Conservation (phyloP, 1,140 invertebrate genomes). For the Lepidurus couesii region DNA sequence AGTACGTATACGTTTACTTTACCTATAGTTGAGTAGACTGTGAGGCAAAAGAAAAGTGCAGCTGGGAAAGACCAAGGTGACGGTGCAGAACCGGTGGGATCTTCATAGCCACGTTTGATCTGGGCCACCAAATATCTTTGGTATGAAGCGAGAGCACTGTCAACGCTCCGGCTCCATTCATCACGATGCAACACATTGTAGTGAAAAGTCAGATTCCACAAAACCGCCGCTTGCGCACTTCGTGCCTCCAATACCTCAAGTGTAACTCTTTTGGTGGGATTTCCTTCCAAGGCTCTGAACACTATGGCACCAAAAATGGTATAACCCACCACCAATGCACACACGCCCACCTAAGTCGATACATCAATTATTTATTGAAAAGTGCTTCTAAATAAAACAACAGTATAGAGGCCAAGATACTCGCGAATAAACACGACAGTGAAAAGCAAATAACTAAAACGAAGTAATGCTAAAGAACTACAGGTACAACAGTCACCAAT, state of each 20-base stretch:
- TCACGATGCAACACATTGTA: constrained; percentile 58
- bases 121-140: constrained; percentile 52
- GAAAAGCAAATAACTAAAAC: background rate
- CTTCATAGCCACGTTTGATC: constrained; percentile 64
- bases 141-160: constrained; percentile 41
- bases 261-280: constrained; percentile 44
- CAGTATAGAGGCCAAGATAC: background rate
- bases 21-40: constrained; percentile 94
- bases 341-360: constrained; percentile 61
- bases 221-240: constrained; percentile 37
- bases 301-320: constrained; percentile 73
- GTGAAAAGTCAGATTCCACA: constrained; percentile 47
- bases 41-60: constrained; percentile 87
- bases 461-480: no score
- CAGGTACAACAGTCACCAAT: no score
- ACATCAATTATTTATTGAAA: constrained; percentile 5
- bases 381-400: background rate
- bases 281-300: constrained; percentile 51
- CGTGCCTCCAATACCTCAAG: constrained; percentile 41
- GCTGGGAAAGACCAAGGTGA: constrained; percentile 77
- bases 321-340: constrained; percentile 84
- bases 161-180: constrained; percentile 53
- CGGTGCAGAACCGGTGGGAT: constrained; percentile 43
- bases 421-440: background rate
- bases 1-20: constrained; percentile 38